Evolutionary conservation across 2,888 invertebrate genomes (phyloP).

Genomic region (Phalangium opilio): DNA sequence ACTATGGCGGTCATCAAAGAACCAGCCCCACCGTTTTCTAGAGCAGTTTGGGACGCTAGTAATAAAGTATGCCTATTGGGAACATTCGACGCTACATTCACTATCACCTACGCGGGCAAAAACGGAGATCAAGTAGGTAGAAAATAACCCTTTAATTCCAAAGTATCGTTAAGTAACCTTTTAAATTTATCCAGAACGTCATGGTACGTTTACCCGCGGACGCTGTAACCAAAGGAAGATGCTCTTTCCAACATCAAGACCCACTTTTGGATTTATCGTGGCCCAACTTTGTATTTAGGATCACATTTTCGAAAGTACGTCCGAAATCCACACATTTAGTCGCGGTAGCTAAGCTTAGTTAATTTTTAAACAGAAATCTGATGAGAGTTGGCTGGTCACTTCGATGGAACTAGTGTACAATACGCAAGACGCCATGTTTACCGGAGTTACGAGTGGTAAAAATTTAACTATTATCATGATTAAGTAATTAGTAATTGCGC

Average conservation of each 20-base stretch:
- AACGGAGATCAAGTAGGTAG: slow-evolving; percentile 19
- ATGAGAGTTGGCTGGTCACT: slow-evolving; percentile 54
- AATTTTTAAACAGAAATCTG: background rate
- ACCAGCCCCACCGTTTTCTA: slow-evolving; percentile 1
- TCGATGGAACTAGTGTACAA: slow-evolving; percentile 60
- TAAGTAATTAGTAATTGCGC: background rate
- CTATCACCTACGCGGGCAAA: slow-evolving; percentile 19
- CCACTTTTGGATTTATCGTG: slow-evolving; percentile 19
- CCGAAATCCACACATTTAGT: too few relatives aligned
- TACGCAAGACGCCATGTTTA: slow-evolving; percentile 37
- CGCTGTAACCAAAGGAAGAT: slow-evolving; percentile 17
- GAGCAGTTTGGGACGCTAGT: slow-evolving; percentile 20
- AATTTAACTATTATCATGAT: background rate
- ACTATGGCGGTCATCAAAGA: background rate
- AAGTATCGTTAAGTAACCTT: background rate
- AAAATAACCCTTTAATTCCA: background rate
- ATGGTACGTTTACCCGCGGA: slow-evolving; percentile 16
- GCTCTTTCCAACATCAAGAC: slow-evolving; percentile 16
- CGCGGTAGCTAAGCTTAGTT: background rate
- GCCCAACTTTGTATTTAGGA: slow-evolving; percentile 45
- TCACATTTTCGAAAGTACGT: slow-evolving; percentile 62
- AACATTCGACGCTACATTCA: slow-evolving; percentile 20
- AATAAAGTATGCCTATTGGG: slow-evolving; percentile 22
- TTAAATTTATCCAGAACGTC: slow-evolving; percentile 9
- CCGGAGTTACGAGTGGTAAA: slow-evolving; percentile 37